Conservation (phyloP, 2,113 vertebrate genomes). For the Siphamia tubifer region DNA sequence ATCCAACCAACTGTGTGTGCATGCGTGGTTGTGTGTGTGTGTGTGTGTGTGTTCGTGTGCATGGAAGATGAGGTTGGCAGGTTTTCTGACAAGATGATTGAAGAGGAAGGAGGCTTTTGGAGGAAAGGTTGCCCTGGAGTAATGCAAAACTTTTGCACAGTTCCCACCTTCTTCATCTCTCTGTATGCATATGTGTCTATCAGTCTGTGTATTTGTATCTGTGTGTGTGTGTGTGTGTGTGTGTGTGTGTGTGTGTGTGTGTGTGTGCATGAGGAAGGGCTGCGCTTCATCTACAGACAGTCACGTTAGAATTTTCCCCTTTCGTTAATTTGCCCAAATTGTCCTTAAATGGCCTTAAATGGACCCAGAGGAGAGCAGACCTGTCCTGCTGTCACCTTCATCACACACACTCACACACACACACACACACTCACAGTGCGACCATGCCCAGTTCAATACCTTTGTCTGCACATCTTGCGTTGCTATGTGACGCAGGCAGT, state of each 20-base stretch:
- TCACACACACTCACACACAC: not conserved
- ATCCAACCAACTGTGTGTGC: not conserved
- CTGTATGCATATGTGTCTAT: not conserved
- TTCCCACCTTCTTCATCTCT: conserved; percentile 30
- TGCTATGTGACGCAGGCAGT: not conserved
- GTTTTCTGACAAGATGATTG: conserved; percentile 50
- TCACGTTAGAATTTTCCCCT: not conserved
- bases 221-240: not conserved
- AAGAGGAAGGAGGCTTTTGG: conserved; percentile 37
- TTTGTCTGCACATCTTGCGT: not conserved
- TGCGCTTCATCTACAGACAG: conserved; percentile 3
- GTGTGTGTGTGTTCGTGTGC: conserved; percentile 7
- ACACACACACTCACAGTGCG: not conserved
- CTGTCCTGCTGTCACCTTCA: conserved; percentile 19
- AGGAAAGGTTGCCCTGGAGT: conserved; percentile 33
- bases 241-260: not conserved
- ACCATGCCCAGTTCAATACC: not conserved
- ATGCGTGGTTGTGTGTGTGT: not conserved
- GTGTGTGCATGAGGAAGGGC: not conserved
- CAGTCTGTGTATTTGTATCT: not conserved
- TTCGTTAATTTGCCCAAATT: conserved; percentile 36
- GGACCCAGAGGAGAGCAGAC: conserved; percentile 14
- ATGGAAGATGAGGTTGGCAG: conserved; percentile 21
- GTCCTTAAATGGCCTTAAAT: conserved; percentile 39
- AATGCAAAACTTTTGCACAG: conserved; percentile 34